Base-by-base conservation (phyloP, 2,888 invertebrate species). In the Myopa tessellatipennis region DNA sequence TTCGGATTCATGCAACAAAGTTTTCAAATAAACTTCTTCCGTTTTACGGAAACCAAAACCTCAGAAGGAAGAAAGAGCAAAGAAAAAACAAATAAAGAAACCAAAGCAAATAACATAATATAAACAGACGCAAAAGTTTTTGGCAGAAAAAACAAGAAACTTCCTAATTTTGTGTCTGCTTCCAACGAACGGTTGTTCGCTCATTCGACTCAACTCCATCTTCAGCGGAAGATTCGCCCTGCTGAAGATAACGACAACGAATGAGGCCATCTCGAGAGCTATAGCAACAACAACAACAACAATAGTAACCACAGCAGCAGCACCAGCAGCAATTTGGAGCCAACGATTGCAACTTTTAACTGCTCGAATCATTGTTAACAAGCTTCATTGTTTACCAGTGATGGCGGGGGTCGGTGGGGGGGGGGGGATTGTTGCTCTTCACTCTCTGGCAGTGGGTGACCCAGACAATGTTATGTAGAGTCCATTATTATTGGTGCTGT, bases 11-110 rank as follows among this genome's bases (percentile, higher is more conserved):
- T 36, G n/a, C 38, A 73, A 73, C n/a, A n/a, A n/a, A 73, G n/a
- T 73, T 73, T 73, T 60, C 60, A 73, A 73, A 73, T 73, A 73
- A 73, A 61, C 61, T 73, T 60, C 61, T 73, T 61, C 40, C 45
- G 45, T 52, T 58, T 72, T 72, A 40, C 8, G 71, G 34, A 72
- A 72, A 34, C 16, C 60, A n/a, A 72, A 72, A 60, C 71, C 71
- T 72, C 18, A 40, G 14, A 72, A 72, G 58, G 38, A 18, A 60
- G 58, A 72, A 55, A 72, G 40, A 72, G 8, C 4, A 6, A 4
- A 40, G 8, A 40, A 40, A 40, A 6, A 40, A 6, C 8, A 40
- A 40, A 40, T 40, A 40, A 40, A 40, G 5, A 40, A 40, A 8
- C 40, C 5, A 40, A 40, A 40, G 40, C 40, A 40, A 40, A 40